phyloP scores from a whole-genome alignment of 2,113 vertebrate genomes.

The Clarias magur region DNA sequence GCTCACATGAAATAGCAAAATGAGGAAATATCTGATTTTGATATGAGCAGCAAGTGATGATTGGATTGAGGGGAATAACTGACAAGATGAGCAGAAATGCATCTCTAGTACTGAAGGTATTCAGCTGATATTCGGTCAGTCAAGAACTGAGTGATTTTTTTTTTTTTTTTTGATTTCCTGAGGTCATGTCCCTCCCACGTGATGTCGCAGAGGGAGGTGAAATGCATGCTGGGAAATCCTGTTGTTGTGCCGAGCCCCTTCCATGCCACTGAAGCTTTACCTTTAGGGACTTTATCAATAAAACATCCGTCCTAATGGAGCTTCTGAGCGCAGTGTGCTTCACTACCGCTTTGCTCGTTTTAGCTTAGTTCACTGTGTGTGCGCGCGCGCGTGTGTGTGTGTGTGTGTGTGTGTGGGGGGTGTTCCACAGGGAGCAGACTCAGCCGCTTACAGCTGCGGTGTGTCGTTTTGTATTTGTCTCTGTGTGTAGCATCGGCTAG shows the following conservation, averaged over 20 bases:
- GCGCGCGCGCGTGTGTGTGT: constrained; percentile 4
- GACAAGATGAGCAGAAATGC: neutral
- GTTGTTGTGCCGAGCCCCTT: neutral
- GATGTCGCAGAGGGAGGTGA: constrained; percentile 14
- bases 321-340: constrained; percentile 27
- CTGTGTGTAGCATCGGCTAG: constrained; percentile 17
- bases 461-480: constrained; percentile 45
- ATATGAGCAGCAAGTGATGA: neutral
- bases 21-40: neutral
- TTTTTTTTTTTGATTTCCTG: too few species aligned
- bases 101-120: neutral
- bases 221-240: constrained; percentile 24
- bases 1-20: neutral
- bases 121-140: neutral
- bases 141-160: too few species aligned
- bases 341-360: constrained; percentile 35
- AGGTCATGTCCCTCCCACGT: neutral
- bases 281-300: constrained; percentile 45
- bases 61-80: constrained; percentile 15
- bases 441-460: constrained; percentile 33
- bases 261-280: constrained; percentile 11
- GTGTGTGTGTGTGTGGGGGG: neutral
- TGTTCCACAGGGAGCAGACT: constrained; percentile 23
- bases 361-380: constrained; percentile 12
- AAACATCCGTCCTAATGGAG: constrained; percentile 48